A percentile compares a stretch with the other conserved stretches of the same genome.
phyloP scores from a whole-genome alignment of 2,888 invertebrate species.

The Heliconius charithonia region DNA sequence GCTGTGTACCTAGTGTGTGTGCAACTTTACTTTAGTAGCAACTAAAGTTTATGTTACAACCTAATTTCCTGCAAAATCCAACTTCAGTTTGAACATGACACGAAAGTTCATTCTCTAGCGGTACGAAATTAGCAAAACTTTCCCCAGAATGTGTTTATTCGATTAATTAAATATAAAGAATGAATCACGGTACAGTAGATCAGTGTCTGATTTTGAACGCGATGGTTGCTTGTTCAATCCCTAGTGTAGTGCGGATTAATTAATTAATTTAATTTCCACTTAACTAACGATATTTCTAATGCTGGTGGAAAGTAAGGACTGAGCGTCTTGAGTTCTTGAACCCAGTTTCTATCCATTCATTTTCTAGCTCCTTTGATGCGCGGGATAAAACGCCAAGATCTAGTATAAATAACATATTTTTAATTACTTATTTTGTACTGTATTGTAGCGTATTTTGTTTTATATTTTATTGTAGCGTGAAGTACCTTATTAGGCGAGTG shows the following conservation, averaged over 20 bases:
- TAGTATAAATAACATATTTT: no score
- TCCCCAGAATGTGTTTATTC: background rate
- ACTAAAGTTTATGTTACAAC: conserved; percentile 20
- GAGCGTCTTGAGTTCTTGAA: background rate
- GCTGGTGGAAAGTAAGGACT: background rate
- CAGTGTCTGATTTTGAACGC: background rate
- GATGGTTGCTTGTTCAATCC: background rate
- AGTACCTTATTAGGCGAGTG: no score
- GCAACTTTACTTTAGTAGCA: conserved; percentile 3
- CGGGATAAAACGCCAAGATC: background rate
- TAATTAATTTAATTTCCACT: no score
- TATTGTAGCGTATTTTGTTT: no score
- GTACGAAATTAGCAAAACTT: conserved; percentile 17
- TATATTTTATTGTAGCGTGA: no score
- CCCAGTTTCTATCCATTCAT: no score
- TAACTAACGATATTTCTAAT: background rate
- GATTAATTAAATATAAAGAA: background rate
- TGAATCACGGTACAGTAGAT: background rate
- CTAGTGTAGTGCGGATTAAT: no score
- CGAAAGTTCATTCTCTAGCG: conserved; percentile 3
- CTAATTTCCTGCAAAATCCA: conserved; percentile 16
- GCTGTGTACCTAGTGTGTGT: background rate
- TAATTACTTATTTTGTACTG: no score
- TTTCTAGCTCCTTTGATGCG: background rate
- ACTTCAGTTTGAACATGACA: conserved; percentile 14